Base-by-base conservation (phyloP, 2,888 invertebrate species). In the Linnaemya tessellans region DNA sequence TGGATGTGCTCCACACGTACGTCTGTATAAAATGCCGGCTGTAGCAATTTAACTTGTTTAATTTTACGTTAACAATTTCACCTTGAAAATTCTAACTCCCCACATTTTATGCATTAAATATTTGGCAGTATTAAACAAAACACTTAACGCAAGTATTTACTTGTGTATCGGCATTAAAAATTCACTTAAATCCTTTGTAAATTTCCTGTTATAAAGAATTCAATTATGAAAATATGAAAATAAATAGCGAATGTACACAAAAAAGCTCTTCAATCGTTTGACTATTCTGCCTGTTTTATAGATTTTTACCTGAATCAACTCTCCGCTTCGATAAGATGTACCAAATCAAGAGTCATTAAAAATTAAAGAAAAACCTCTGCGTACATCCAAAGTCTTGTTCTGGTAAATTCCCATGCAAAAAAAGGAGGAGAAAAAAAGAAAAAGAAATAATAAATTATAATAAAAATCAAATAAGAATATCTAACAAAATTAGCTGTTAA, bases 401-500 rank as follows among this genome's bases (percentile, higher is more conserved):
- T 51, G 11, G 5, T 25, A 49, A 18, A 20, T 30, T 30, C 30
- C 30, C 30, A 3, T 30, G 2, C 30, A 30, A 13, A 30, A 68
- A 41, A 38, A 18, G 25, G 15, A 22, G 7, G 8, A 62, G n/a
- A 20, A 41, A 67, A 22, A 13, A 15, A 43, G 15, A 3, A 49
- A 30, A 22, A 15, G 2, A 30, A 30, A 30, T 3, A 30, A 30
- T 30, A 30, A 30, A 30, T 30, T 30, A 30, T 30, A 30, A 30
- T 30, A 30, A 30, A 30, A 30, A 30, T 30, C 30, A 41, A 25
- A 62, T 30, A 60, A 22, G 54, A 74, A 62, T 58, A 22, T 30
- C 71, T 56, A 75, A 82, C 64, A 10, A 65, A 77, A 82, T 82
- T 71, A 82, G 64, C 62, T 65, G 70, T 65, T 65, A 77, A 77